phyloP scores from a whole-genome alignment of 2,797 vertebrate species.

The Chlorospingus semifuscus region DNA sequence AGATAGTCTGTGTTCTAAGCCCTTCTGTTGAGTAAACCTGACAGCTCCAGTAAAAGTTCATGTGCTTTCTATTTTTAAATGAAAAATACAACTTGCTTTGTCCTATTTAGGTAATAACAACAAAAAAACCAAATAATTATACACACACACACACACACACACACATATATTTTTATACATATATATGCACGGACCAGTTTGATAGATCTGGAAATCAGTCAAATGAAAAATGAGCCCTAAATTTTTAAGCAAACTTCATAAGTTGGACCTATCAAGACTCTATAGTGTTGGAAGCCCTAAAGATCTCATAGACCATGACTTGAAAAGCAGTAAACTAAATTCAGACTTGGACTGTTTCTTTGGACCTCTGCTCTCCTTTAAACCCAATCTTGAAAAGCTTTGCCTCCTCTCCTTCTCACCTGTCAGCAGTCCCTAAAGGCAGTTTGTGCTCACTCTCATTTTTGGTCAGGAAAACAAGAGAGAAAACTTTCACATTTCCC shows the following conservation, averaged over 20 bases:
- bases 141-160: neutral
- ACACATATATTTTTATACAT: neutral
- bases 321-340: neutral
- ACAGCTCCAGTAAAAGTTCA: neutral
- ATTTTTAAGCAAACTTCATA: neutral
- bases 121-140: neutral
- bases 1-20: neutral
- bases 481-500: neutral
- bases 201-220: neutral
- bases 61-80: neutral
- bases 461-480: neutral
- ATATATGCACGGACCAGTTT: accelerated
- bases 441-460: neutral
- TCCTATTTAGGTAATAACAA: neutral
- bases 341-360: neutral
- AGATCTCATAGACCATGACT: neutral
- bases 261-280: neutral
- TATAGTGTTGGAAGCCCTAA: neutral
- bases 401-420: neutral
- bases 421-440: neutral
- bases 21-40: neutral
- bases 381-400: neutral
- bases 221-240: neutral
- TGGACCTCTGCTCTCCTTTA: neutral
- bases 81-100: neutral